Conservation (phyloP, 2,888 invertebrate species). For the Parnassius smintheus region DNA sequence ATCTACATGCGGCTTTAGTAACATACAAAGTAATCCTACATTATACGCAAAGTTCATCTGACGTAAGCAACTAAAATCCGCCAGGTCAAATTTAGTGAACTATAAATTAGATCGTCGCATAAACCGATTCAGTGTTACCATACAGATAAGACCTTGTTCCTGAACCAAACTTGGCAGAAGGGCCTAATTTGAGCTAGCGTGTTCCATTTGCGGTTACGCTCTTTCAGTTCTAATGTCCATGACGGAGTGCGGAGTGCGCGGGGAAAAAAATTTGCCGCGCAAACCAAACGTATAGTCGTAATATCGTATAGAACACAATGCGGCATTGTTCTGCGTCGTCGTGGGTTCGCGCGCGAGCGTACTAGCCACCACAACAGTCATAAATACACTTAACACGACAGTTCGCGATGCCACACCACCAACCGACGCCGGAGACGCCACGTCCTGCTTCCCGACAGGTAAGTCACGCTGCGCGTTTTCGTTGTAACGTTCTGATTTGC, state of each 20-base stretch:
- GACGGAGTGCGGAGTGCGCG: slow-evolving; percentile 34
- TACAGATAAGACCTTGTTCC: slow-evolving; percentile 37
- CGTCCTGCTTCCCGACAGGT: slow-evolving; percentile 47
- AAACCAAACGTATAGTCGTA: slow-evolving; percentile 57
- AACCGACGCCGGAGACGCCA: slow-evolving; percentile 36
- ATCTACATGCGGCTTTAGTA: no score
- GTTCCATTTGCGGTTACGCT: slow-evolving; percentile 37
- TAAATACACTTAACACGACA: slow-evolving; percentile 57
- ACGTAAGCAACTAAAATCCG: slow-evolving; percentile 22
- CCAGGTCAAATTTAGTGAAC: slow-evolving; percentile 30
- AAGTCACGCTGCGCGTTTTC: slow-evolving; percentile 58
- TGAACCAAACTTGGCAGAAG: slow-evolving; percentile 32
- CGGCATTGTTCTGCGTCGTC: slow-evolving; percentile 70
- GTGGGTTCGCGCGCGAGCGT: slow-evolving; percentile 61
- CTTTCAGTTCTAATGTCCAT: slow-evolving; percentile 35
- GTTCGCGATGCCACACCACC: slow-evolving; percentile 45
- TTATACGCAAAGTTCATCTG: slow-evolving; percentile 11
- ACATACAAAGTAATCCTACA: slow-evolving; percentile 12
- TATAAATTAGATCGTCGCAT: slow-evolving; percentile 31
- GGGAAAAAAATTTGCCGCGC: slow-evolving; percentile 45
- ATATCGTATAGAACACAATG: slow-evolving; percentile 64
- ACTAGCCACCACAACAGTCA: slow-evolving; percentile 50
- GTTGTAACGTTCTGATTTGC: slow-evolving; percentile 33
- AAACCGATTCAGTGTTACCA: slow-evolving; percentile 37
- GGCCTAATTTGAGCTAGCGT: slow-evolving; percentile 32